Base-by-base conservation (phyloP, 2,888 invertebrate genomes). In the Andrena hattorfiana region DNA sequence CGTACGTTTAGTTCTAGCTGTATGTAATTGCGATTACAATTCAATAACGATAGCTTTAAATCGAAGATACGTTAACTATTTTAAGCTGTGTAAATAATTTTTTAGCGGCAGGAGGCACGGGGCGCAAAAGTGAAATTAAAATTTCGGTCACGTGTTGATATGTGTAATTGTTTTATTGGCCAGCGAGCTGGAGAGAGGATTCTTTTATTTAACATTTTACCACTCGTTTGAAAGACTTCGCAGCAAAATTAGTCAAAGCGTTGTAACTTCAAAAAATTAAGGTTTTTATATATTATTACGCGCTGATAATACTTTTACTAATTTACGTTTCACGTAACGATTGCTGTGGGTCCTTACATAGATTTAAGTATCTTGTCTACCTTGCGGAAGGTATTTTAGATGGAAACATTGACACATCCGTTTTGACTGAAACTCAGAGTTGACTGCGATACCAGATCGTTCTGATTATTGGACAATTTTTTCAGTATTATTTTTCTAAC, bases 41-140 rank as follows among this genome's bases (percentile, higher is more conserved):
- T 28, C 42, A 70, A 26, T 28, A 32, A 49, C n/a, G 66, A 56
- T 56, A 56, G 56, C 56, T 56, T 56, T 56, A 23, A 23, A 26
- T 56, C 10, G 56, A 26, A 26, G 10, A 56, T 23, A 20, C 23
- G 56, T 56, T 56, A 56, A 26, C 26, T 56, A 26, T 4, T 26
- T 56, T 56, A 23, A 10, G 23, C 23, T 26, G 20, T 56, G 23
- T 56, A 56, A 56, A 56, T 23, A 56, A 26, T 23, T 20, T 56
- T 23, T 23, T 56, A 56, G 23, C 23, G 23, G 1, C 10, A 13
- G 26, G 2, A 56, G 23, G 56, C 10, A 56, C 3, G 10, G 23
- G 26, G 23, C 23, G 20, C 5, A 20, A 51, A 51, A 20, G 20
- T n/a, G 51, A 51, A 51, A 51, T 51, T 51, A 20, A 51, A 20